phyloP scores from a whole-genome alignment of 2,888 invertebrate species.

The Ariolimax columbianus region DNA sequence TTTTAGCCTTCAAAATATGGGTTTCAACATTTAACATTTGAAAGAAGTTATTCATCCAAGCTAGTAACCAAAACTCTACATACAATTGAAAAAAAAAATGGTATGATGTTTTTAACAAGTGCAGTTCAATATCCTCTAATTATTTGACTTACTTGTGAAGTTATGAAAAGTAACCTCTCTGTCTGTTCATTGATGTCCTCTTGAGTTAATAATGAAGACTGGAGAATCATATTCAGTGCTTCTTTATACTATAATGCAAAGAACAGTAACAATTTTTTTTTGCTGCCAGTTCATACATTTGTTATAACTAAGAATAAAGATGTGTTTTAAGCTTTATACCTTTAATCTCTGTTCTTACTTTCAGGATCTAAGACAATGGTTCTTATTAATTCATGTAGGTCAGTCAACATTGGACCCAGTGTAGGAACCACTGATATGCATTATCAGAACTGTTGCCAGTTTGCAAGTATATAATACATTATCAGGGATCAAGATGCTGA shows the following conservation, averaged over 20 bases:
- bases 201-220: constrained; percentile 5
- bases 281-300: background rate
- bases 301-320: background rate
- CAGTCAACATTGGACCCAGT: too few relatives aligned
- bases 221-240: constrained; percentile 25
- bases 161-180: constrained; percentile 20
- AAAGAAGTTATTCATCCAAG: background rate
- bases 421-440: too few relatives aligned
- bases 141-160: constrained; percentile 19
- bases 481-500: too few relatives aligned
- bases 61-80: too few relatives aligned
- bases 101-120: too few relatives aligned
- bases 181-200: constrained; percentile 21
- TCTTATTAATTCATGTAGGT: too few relatives aligned
- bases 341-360: too few relatives aligned
- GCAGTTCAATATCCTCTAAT: background rate
- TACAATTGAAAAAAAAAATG: too few relatives aligned
- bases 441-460: too few relatives aligned
- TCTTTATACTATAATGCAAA: constrained; percentile 7
- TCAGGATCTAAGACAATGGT: too few relatives aligned
- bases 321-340: too few relatives aligned
- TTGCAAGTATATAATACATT: too few relatives aligned
- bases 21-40: background rate
- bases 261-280: background rate
- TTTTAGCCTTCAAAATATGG: background rate